Evolutionary conservation across 2,888 invertebrate genomes (phyloP).

Genomic region (Ypsolopha sequella): DNA sequence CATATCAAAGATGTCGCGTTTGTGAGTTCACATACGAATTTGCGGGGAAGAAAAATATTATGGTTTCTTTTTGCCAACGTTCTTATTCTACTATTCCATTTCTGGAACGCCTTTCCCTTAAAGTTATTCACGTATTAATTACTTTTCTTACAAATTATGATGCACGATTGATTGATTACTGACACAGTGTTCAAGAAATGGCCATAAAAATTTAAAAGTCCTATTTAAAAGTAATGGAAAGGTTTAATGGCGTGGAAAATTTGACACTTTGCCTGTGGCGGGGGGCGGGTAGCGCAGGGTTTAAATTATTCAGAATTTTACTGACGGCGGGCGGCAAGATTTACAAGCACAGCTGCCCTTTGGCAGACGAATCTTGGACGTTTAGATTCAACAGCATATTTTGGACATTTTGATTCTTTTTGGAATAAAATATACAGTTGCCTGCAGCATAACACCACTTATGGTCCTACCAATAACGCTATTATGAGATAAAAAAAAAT

Average conservation of each 20-base stretch:
- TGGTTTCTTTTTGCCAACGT: too few species aligned
- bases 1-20: too few species aligned
- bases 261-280: slow-evolving; percentile 51
- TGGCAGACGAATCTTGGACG: not conserved
- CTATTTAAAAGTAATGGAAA: slow-evolving; percentile 38
- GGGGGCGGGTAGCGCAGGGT: slow-evolving; percentile 13
- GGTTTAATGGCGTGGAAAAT: slow-evolving; percentile 59
- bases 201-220: slow-evolving; percentile 29
- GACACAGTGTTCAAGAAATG: slow-evolving; percentile 14
- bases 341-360: slow-evolving; percentile 24
- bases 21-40: too few species aligned
- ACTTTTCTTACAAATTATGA: slow-evolving; percentile 10
- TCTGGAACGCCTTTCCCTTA: not conserved
- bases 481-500: too few species aligned
- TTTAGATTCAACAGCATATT: too few species aligned
- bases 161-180: slow-evolving; percentile 16
- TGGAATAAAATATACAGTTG: too few species aligned
- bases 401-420: too few species aligned
- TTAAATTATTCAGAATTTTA: slow-evolving; percentile 50
- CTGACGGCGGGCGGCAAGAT: slow-evolving; percentile 35
- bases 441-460: too few species aligned
- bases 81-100: too few species aligned
- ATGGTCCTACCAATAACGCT: too few species aligned
- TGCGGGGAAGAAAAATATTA: too few species aligned
- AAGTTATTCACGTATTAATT: not conserved